Conservation (phyloP, 2,888 invertebrate species). For the Chaetogeoica ovagalla region DNA sequence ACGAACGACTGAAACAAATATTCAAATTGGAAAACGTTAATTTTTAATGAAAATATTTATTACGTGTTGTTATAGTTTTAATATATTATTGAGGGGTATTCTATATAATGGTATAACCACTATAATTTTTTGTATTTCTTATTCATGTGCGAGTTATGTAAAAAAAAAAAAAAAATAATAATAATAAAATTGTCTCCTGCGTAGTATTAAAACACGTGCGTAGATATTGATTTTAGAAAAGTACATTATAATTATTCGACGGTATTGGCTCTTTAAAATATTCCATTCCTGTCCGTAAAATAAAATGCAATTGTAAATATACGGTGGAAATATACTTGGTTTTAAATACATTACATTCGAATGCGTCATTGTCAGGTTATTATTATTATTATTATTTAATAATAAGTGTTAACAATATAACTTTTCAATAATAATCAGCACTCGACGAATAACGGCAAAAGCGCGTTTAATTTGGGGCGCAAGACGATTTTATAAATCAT, state of each 20-base stretch:
- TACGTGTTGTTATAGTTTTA: background rate
- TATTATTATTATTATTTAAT: too few relatives aligned
- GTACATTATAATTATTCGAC: background rate
- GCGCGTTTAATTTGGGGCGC: background rate
- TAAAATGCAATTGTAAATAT: background rate
- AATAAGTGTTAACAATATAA: background rate
- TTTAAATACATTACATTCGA: constrained; percentile 10
- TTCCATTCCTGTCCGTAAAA: background rate
- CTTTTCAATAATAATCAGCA: background rate
- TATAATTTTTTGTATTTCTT: too few relatives aligned
- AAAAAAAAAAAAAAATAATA: too few relatives aligned
- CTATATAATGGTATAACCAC: too few relatives aligned
- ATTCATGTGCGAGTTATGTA: too few relatives aligned
- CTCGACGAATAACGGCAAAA: background rate
- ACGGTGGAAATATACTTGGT: background rate
- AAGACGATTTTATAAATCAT: constrained; percentile 17
- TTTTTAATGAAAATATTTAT: background rate
- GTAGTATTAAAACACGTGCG: too few relatives aligned
- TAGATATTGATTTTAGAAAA: background rate
- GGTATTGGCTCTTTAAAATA: background rate
- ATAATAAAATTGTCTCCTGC: too few relatives aligned
- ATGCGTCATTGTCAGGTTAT: background rate
- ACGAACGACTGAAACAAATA: background rate
- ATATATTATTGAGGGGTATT: too few relatives aligned
- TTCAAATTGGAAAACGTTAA: constrained; percentile 8